phyloP scores from a whole-genome alignment of 2,797 vertebrate species.

The Stomatorhinus walkeri region DNA sequence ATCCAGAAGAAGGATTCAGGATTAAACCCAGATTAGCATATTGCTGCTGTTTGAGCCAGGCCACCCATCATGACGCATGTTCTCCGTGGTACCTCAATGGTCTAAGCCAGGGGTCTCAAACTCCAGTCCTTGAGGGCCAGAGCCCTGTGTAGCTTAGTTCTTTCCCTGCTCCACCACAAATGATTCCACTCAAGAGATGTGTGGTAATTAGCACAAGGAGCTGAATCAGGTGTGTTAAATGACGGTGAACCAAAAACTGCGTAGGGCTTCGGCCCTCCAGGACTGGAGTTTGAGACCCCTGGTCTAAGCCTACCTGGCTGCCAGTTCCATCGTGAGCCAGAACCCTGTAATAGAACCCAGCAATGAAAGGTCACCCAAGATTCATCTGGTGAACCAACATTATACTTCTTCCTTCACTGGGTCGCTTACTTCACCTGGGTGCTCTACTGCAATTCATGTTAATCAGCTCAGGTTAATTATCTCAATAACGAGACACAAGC shows the following conservation, averaged over 20 bases:
- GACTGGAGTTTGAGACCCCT: too few relatives aligned
- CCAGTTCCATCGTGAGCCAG: not conserved
- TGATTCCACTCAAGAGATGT: too few relatives aligned
- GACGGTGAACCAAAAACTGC: too few relatives aligned
- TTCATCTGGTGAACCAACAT: not conserved
- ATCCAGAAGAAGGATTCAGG: not conserved
- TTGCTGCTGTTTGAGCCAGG: not conserved
- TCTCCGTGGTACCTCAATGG: not conserved
- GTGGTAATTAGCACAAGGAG: too few relatives aligned
- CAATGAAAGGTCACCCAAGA: not conserved
- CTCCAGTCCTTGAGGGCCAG: too few relatives aligned
- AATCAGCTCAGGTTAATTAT: not conserved
- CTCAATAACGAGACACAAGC: not conserved
- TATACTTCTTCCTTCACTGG: not conserved
- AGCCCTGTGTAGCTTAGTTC: too few relatives aligned
- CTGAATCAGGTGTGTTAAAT: too few relatives aligned
- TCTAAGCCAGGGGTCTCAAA: too few relatives aligned
- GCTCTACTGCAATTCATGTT: not conserved
- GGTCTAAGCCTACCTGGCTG: not conserved
- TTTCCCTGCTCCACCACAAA: too few relatives aligned
- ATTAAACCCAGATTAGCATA: slow-evolving; percentile 18
- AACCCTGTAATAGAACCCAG: not conserved
- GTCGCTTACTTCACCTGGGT: not conserved
- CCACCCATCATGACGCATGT: not conserved
- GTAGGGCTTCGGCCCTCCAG: too few relatives aligned